Conservation (phyloP, 2,888 invertebrate genomes). For the Tipula confusa region DNA sequence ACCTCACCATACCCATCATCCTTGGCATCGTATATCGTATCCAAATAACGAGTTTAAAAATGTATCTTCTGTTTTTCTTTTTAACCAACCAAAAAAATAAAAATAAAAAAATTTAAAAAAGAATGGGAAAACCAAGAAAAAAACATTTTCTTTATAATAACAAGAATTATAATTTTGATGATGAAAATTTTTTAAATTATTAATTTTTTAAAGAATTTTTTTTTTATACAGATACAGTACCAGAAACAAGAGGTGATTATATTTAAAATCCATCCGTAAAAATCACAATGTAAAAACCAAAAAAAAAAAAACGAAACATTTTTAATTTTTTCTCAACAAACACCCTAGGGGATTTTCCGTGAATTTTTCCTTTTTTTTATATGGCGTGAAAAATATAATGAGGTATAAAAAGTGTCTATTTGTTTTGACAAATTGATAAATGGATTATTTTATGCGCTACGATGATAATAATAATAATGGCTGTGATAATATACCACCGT, state of each 20-base stretch:
- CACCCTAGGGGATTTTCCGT: not conserved
- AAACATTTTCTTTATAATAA: not conserved
- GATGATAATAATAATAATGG: not conserved
- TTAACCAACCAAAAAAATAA: not conserved
- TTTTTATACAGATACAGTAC: no score
- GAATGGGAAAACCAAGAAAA: no score
- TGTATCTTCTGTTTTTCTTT: not conserved
- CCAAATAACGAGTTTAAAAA: not conserved
- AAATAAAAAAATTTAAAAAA: no score
- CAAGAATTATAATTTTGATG: not conserved
- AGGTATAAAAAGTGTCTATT: not conserved
- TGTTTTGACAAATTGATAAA: not conserved
- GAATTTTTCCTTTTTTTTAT: not conserved
- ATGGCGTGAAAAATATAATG: not conserved
- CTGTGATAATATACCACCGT: not conserved
- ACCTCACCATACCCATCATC: not conserved
- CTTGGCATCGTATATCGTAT: not conserved
- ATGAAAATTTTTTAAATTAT: not conserved
- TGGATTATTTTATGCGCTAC: not conserved
- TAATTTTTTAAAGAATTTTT: not conserved
- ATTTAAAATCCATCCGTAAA: no score
- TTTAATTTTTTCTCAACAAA: not conserved
- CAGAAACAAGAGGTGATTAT: not conserved
- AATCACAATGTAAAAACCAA: not conserved
- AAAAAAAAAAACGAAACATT: not conserved